These are phyloP conservation scores for Phthorimaea operculella DNA, from an alignment of 1,140 invertebrate species.

Conservation along the genomic window DNA sequence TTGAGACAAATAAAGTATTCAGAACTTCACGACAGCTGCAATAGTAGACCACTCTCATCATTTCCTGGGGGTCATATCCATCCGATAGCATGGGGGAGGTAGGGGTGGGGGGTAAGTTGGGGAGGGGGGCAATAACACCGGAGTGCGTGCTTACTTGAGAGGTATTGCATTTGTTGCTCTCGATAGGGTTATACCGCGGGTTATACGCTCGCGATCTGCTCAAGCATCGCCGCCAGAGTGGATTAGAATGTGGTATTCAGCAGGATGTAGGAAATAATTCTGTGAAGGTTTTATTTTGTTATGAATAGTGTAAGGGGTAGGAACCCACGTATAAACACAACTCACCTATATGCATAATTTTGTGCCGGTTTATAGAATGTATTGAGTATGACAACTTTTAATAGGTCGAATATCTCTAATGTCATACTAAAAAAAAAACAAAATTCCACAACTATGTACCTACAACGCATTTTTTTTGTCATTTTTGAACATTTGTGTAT, in stretches of 20 bases:
- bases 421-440: too few species aligned
- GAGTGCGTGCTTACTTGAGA: slow-evolving; percentile 41
- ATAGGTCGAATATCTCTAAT: too few species aligned
- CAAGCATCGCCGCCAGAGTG: not conserved
- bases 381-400: too few species aligned
- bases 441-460: too few species aligned
- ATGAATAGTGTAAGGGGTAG: too few species aligned
- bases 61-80: slow-evolving; percentile 57
- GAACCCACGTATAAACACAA: too few species aligned
- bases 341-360: too few species aligned
- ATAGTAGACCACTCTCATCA: slow-evolving; percentile 45
- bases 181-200: slow-evolving; percentile 5
- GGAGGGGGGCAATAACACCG: slow-evolving; percentile 29
- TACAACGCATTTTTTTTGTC: too few species aligned
- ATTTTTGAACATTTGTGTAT: too few species aligned
- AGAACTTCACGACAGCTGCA: slow-evolving; percentile 15
- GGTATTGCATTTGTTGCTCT: slow-evolving; percentile 34
- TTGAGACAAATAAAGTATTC: too few species aligned
- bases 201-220: slow-evolving; percentile 3
- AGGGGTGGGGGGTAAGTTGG: not conserved
- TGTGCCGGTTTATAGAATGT: too few species aligned
- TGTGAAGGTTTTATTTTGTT: too few species aligned
- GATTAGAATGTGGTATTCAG: not conserved
- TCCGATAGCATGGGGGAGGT: slow-evolving; percentile 25
- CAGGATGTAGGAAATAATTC: not conserved